Evolutionary conservation across 1,140 invertebrate genomes (phyloP).

Genomic region (Oscheius sp.): DNA sequence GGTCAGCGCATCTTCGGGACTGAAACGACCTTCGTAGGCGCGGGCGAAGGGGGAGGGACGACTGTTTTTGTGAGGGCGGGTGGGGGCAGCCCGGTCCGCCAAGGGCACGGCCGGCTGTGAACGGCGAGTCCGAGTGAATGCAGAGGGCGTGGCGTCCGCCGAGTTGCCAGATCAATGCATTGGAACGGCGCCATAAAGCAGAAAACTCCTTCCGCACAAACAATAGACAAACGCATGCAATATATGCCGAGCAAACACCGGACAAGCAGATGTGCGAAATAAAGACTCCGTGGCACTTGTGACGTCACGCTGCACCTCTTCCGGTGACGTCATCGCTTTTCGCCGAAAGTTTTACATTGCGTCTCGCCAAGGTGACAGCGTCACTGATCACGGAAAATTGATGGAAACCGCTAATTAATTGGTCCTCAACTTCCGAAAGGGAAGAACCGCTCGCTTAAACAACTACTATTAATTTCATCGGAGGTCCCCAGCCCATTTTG

Average conservation of each 20-base stretch:
- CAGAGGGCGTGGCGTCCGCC: background rate
- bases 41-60: background rate
- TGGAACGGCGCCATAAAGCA: slow-evolving; percentile 12
- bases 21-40: background rate
- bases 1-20: background rate
- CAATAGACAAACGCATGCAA: slow-evolving; percentile 11
- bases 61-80: background rate
- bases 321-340: too few relatives aligned
- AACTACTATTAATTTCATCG: too few relatives aligned
- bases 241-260: slow-evolving; percentile 1
- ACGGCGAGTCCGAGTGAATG: slow-evolving; percentile 1
- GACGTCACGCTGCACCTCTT: too few relatives aligned
- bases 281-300: background rate
- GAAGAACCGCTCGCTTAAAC: too few relatives aligned
- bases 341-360: too few relatives aligned
- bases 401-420: too few relatives aligned
- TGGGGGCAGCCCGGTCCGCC: background rate
- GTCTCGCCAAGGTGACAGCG: too few relatives aligned
- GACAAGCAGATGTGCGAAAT: slow-evolving; percentile 4
- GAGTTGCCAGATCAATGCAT: slow-evolving; percentile 13
- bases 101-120: slow-evolving; percentile 5
- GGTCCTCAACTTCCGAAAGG: too few relatives aligned
- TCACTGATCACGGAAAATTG: too few relatives aligned
- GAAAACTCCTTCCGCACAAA: slow-evolving; percentile 10
- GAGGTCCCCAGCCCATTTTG: too few relatives aligned